Percentiles rank a stretch among this genome's conserved stretches.
Evolutionary conservation across 2,888 invertebrate species (phyloP).

Genomic region (Polydrusus pterygomalis): DNA sequence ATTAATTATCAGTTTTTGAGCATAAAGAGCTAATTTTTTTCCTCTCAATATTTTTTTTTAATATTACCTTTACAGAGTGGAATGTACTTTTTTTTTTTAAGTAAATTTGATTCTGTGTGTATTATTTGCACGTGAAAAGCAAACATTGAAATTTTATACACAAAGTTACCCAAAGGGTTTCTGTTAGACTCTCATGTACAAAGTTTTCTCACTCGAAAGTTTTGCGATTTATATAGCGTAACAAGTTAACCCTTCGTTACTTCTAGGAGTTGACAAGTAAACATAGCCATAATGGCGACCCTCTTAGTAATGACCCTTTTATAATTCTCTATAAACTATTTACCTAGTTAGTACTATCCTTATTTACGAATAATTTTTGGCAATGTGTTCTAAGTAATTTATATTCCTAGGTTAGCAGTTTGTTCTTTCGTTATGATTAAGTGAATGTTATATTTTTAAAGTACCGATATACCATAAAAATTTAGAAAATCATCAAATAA

Average conservation of each 20-base stretch:
- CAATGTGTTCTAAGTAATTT: neutral
- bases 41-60: too few relatives aligned
- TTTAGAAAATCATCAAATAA: too few relatives aligned
- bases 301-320: conserved; percentile 16
- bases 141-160: neutral
- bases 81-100: too few relatives aligned
- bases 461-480: too few relatives aligned
- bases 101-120: too few relatives aligned
- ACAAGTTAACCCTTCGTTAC: conserved; percentile 19
- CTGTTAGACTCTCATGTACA: neutral
- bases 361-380: neutral
- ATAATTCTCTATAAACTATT: conserved; percentile 2
- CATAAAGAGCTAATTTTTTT: too few relatives aligned
- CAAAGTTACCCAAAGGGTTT: neutral
- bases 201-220: neutral
- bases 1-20: too few relatives aligned
- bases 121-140: too few relatives aligned
- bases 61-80: too few relatives aligned
- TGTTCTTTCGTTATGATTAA: too few relatives aligned
- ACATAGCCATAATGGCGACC: conserved; percentile 11
- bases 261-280: conserved; percentile 23
- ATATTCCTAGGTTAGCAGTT: too few relatives aligned
- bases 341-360: neutral
- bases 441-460: too few relatives aligned
- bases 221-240: conserved; percentile 21